These are phyloP conservation scores for Drosophila fuyamai DNA, from an alignment of 1,140 invertebrate species.

Conservation along the genomic window DNA sequence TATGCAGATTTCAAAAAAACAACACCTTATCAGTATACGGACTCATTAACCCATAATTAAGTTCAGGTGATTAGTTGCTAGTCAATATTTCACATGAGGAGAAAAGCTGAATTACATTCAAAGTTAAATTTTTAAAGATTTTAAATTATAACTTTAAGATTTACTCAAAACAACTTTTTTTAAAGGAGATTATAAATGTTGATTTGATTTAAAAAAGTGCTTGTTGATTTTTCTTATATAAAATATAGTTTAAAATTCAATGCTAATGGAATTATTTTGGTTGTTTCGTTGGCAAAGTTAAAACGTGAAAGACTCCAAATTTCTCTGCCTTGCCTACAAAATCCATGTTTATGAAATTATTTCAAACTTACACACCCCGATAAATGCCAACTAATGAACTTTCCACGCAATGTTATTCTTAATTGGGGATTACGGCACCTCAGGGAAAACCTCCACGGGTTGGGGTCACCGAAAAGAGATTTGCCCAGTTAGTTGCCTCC, in stretches of 20 bases:
- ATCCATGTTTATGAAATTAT: not conserved
- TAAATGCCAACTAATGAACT: conserved; percentile 1
- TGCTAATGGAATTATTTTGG: too few relatives aligned
- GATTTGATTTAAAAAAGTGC: not conserved
- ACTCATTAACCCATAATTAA: conserved; percentile 12
- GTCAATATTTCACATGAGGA: not conserved
- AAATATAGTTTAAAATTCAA: not conserved
- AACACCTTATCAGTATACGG: conserved; percentile 20
- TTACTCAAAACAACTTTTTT: too few relatives aligned
- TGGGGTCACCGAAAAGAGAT: not conserved
- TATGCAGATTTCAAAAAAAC: conserved; percentile 9
- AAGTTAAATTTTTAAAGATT: too few relatives aligned
- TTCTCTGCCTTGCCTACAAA: not conserved
- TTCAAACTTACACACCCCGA: not conserved
- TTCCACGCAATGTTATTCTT: conserved; percentile 5
- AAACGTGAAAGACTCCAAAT: too few relatives aligned
- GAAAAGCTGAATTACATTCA: too few relatives aligned
- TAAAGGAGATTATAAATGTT: not conserved
- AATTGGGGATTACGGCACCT: conserved; percentile 21
- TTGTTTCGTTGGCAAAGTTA: not conserved
- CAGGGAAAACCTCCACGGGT: conserved; percentile 2
- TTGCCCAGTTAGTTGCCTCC: conserved; percentile 8
- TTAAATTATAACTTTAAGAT: too few relatives aligned
- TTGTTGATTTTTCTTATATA: too few relatives aligned
- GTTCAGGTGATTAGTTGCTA: conserved; percentile 10